These are phyloP conservation scores for Tenthredo livida DNA, from an alignment of 2,888 invertebrate species.

Conservation along the genomic window DNA sequence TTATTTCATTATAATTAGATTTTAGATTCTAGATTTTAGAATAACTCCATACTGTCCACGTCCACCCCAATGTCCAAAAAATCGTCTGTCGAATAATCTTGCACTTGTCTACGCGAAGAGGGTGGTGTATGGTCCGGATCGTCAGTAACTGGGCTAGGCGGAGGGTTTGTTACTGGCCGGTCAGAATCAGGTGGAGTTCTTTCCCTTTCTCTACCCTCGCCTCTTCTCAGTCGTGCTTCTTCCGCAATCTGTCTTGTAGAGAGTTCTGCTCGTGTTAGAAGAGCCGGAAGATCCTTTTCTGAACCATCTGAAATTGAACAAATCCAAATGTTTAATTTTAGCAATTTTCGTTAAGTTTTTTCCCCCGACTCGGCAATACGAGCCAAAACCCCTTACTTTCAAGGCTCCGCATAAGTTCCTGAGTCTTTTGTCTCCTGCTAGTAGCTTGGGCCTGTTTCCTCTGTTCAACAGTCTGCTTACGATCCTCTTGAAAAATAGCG, in stretches of 20 bases:
- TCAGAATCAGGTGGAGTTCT: slow-evolving; percentile 75
- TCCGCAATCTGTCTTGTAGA: slow-evolving; percentile 79
- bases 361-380: neutral
- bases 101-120: slow-evolving; percentile 72
- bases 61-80: slow-evolving; percentile 85
- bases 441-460: slow-evolving; percentile 81
- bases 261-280: slow-evolving; percentile 83
- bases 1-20: neutral
- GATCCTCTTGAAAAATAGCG: slow-evolving; percentile 86
- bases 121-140: slow-evolving; percentile 77
- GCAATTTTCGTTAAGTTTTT: no score
- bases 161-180: slow-evolving; percentile 85
- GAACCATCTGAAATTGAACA: slow-evolving; percentile 67
- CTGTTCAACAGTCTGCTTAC: slow-evolving; percentile 80
- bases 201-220: slow-evolving; percentile 76
- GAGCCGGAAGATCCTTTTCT: slow-evolving; percentile 83
- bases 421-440: slow-evolving; percentile 83
- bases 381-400: slow-evolving; percentile 67
- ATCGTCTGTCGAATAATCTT: slow-evolving; percentile 85
- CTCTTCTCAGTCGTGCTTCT: slow-evolving; percentile 79
- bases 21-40: slow-evolving; percentile 78
- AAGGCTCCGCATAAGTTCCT: slow-evolving; percentile 80
- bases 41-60: slow-evolving; percentile 87
- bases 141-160: slow-evolving; percentile 90
- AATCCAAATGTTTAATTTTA: neutral